phyloP scores from a whole-genome alignment of 2,888 invertebrate genomes.

The Leptinotarsa juncta region DNA sequence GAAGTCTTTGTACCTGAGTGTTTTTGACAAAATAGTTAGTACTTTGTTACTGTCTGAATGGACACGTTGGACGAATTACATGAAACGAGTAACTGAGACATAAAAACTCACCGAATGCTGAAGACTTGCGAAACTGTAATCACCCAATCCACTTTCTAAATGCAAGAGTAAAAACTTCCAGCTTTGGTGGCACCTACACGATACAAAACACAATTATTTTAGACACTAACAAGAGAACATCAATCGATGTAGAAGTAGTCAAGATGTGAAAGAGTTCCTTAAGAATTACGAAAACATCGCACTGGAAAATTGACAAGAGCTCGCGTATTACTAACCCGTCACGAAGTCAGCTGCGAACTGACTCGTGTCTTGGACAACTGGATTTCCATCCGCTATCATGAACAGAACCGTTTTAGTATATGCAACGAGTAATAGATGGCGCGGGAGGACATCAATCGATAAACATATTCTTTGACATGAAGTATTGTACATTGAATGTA shows the following conservation, averaged over 20 bases:
- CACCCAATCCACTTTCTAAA: constrained; percentile 64
- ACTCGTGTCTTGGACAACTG: constrained; percentile 21
- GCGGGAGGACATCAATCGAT: neutral
- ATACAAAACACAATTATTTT: constrained; percentile 60
- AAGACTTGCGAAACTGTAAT: constrained; percentile 60
- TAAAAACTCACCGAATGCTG: constrained; percentile 57
- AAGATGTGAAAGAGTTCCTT: constrained; percentile 27
- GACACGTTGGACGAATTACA: neutral
- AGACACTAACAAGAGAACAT: constrained; percentile 23
- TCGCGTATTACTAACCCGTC: constrained; percentile 57
- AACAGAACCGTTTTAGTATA: constrained; percentile 36
- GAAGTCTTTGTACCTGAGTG: neutral
- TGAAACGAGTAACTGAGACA: constrained; percentile 25
- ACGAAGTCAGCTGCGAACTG: constrained; percentile 62
- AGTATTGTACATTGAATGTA: constrained; percentile 3
- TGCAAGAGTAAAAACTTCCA: constrained; percentile 61
- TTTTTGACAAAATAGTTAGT: too few relatives aligned
- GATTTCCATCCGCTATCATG: constrained; percentile 37
- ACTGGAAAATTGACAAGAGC: constrained; percentile 53
- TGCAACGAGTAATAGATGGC: constrained; percentile 38
- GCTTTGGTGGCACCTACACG: constrained; percentile 61
- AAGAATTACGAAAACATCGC: constrained; percentile 60
- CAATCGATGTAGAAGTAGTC: constrained; percentile 8
- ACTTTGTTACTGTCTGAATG: neutral
- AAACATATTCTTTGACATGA: neutral